Conservation (phyloP, 1,140 invertebrate genomes). For the Drosophila micromelanica region DNA sequence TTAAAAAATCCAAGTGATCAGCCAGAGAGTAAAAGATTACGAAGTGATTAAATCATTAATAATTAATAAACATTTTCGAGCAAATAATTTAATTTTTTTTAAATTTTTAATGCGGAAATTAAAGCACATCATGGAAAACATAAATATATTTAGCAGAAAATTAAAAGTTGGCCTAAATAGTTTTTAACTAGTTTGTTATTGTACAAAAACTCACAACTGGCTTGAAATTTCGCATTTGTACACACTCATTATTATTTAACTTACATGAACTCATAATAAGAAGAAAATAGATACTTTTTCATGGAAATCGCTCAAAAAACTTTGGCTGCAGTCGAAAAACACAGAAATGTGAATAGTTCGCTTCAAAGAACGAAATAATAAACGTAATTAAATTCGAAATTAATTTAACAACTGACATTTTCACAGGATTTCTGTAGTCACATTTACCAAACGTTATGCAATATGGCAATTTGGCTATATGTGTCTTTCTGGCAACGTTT, state of each 20-base stretch:
- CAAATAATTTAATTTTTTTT: neutral
- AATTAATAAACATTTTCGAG: too few species aligned
- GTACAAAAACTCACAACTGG: neutral
- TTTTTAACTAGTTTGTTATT: slow-evolving; percentile 9
- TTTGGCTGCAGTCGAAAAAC: neutral
- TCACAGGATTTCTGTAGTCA: neutral
- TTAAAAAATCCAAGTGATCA: too few species aligned
- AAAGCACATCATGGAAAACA: neutral
- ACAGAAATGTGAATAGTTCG: neutral
- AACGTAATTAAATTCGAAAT: slow-evolving; percentile 27
- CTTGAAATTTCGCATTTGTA: neutral
- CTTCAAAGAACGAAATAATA: slow-evolving; percentile 8
- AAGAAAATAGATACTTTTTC: neutral
- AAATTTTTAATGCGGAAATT: neutral
- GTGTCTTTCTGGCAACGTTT: too few species aligned
- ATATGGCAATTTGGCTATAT: too few species aligned
- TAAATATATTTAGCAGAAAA: neutral
- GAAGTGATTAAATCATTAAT: too few species aligned
- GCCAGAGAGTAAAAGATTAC: too few species aligned
- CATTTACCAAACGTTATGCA: too few species aligned
- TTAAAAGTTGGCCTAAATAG: slow-evolving; percentile 2
- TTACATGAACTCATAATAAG: neutral
- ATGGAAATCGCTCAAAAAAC: neutral
- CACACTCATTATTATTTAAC: neutral
- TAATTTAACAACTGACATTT: slow-evolving; percentile 21